Conservation (phyloP, 2,113 vertebrate genomes). For the Crotophaga sulcirostris region DNA sequence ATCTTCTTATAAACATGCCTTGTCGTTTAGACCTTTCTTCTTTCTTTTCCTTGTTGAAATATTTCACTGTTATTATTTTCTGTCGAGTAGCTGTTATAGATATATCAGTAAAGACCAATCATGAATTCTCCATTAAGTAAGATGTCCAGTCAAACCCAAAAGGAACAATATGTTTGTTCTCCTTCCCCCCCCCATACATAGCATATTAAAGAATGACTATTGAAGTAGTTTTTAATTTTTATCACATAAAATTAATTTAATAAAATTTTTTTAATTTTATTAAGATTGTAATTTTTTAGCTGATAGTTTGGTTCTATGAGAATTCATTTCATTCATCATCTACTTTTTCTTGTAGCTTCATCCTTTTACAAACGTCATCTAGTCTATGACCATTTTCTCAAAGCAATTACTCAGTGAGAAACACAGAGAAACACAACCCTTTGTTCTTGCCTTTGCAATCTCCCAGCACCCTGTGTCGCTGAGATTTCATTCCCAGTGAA, state of each 20-base stretch:
- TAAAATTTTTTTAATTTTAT: background rate
- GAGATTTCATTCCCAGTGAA: background rate
- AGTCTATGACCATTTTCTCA: background rate
- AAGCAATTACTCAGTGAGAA: background rate
- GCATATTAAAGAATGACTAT: background rate
- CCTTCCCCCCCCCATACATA: background rate
- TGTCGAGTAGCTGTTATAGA: background rate
- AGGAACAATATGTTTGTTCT: background rate
- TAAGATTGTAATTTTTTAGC: background rate
- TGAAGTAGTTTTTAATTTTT: background rate
- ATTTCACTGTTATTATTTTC: background rate
- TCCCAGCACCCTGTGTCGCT: background rate
- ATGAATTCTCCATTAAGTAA: background rate
- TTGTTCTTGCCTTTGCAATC: background rate
- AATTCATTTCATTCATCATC: background rate
- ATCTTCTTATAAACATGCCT: slow-evolving; percentile 35
- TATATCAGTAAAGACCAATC: background rate
- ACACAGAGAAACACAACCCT: background rate
- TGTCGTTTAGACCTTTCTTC: slow-evolving; percentile 8
- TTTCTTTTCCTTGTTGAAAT: background rate
- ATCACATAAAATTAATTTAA: background rate
- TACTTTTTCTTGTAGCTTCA: background rate
- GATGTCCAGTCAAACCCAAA: background rate
- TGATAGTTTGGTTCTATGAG: background rate
- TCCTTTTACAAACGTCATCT: background rate